Percentiles rank a stretch among this genome's conserved stretches.
These are phyloP conservation scores for Brachionus paranguensis DNA, from an alignment of 1,140 invertebrate species.

Conservation along the genomic window DNA sequence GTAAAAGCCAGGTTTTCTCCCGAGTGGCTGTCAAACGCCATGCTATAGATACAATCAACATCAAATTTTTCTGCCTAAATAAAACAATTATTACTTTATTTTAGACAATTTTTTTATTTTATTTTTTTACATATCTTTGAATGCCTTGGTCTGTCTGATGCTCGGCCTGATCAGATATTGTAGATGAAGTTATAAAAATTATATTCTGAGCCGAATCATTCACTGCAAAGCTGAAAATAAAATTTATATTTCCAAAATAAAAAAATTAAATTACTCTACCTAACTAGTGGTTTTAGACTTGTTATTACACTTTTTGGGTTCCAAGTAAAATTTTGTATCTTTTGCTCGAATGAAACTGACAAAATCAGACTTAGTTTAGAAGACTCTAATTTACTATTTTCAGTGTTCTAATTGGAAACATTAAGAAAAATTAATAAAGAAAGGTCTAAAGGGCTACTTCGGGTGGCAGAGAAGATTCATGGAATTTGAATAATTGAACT, in stretches of 20 bases:
- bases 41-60: conserved; percentile 22
- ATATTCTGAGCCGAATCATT: neutral
- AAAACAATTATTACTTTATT: neutral
- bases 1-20: neutral
- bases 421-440: neutral
- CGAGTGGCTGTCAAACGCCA: neutral
- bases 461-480: neutral
- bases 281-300: conserved; percentile 15
- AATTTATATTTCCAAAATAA: neutral
- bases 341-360: neutral
- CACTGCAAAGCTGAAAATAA: neutral
- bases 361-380: neutral
- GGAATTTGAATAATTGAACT: neutral
- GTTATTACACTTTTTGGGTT: conserved; percentile 8
- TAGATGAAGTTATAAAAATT: neutral
- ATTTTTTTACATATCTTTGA: neutral
- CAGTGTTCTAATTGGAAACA: neutral
- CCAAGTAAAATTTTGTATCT: neutral
- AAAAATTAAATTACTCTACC: neutral
- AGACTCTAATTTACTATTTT: neutral
- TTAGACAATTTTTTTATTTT: neutral
- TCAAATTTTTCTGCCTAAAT: conserved; percentile 3
- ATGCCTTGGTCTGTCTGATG: neutral
- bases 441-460: neutral
- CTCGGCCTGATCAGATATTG: neutral